These are phyloP conservation scores for Acrocyrtus sp. DNA, from an alignment of 2,888 invertebrate genomes.

Conservation along the genomic window DNA sequence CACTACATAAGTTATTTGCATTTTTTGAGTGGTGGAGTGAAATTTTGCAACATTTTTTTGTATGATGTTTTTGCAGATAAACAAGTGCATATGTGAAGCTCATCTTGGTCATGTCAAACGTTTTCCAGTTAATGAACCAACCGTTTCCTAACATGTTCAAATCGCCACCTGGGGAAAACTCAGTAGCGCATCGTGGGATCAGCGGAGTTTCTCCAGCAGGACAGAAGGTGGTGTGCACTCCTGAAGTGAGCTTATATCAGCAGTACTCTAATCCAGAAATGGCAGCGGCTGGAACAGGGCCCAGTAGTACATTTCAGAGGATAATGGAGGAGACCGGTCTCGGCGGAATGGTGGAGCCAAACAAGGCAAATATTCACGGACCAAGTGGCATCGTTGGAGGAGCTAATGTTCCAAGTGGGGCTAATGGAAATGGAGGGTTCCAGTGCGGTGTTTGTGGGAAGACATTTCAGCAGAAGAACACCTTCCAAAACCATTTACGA, in stretches of 20 bases:
- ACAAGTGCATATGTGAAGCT: background rate
- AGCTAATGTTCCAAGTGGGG: conserved; percentile 14
- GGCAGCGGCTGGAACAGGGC: conserved; percentile 17
- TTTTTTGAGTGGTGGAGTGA: too few relatives aligned
- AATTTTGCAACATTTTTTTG: too few relatives aligned
- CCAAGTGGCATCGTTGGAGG: background rate
- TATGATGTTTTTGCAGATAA: conserved; percentile 20
- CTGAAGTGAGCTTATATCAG: conserved; percentile 64
- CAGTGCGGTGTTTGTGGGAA: conserved; percentile 79
- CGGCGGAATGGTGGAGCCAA: conserved; percentile 1
- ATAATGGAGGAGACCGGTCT: conserved; percentile 53
- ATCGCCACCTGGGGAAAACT: conserved; percentile 46
- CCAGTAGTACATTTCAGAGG: background rate
- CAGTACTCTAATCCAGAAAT: conserved; percentile 57
- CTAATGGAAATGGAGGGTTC: conserved; percentile 67
- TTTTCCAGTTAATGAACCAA: conserved; percentile 50
- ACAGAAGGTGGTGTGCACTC: conserved; percentile 63
- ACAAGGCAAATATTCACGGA: conserved; percentile 1
- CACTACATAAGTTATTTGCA: too few relatives aligned
- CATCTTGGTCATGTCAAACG: conserved; percentile 43
- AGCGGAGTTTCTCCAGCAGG: conserved; percentile 46
- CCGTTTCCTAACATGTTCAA: conserved; percentile 53
- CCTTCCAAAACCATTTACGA: conserved; percentile 77
- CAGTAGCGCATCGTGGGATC: conserved; percentile 7
- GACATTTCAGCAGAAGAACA: conserved; percentile 79